Base-by-base conservation (phyloP, 2,888 invertebrate species). In the Meloe dianella region DNA sequence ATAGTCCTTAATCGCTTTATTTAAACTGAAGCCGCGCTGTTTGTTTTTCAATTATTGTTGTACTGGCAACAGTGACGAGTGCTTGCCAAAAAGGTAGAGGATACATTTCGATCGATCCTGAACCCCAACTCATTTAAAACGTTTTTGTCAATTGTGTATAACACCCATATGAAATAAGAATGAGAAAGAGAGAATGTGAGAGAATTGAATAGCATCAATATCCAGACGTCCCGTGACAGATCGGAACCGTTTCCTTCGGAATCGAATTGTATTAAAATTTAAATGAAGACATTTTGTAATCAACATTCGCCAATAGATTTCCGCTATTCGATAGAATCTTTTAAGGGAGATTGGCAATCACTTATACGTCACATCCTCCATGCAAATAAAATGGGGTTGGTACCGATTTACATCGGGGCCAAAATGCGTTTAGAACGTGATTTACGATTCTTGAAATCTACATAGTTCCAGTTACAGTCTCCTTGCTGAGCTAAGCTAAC, bases 231-330 rank as follows among this genome's bases (percentile, higher is more conserved):
- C 57, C 59, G 60, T 74, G 77, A 77, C 77, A 74, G 73, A 75
- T 75, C 74, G 68, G 70, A 71, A 67, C 72, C 73, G 75, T 75
- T 75, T 79, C 75, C 75, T 74, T 74, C 74, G 71, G 73, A 75
- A 73, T 76, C 73, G 78, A 77, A 81, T 78, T 78, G 81, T 80
- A 83, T 82, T 83, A 83, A 82, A 83, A 82, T 82, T 82, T 79
- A 83, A 83, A 83, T 82, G 79, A 82, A 82, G 82, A 82, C 82
- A 79, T 83, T 83, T 80, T 80, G 82, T 81, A 83, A 82, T 82
- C 82, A 80, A 78, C 78, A 75, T 80, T 78, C 79, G 80, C 82
- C 83, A 83, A 83, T 83, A 83, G 82, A 83, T 83, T 83, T 83
- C 82, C 82, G 79, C 77, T 74, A 73, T 73, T 71, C 72, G 81